These are phyloP conservation scores for Chelonus insularis DNA, from an alignment of 1,140 invertebrate species.

Conservation along the genomic window DNA sequence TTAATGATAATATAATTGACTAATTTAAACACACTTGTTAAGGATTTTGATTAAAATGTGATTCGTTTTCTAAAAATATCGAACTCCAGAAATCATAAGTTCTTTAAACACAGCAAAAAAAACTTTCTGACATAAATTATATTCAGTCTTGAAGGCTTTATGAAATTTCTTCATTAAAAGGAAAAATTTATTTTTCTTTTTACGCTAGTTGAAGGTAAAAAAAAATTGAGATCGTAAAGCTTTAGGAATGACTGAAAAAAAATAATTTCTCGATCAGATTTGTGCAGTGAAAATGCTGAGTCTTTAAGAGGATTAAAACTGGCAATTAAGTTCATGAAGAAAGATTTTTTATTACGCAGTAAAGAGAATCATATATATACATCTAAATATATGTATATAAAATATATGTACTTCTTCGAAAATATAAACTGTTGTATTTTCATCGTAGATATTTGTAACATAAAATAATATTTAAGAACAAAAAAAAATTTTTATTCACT, in stretches of 20 bases:
- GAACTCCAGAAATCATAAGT: too few relatives aligned
- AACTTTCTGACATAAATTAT: too few relatives aligned
- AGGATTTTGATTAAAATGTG: too few relatives aligned
- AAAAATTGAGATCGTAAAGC: background rate
- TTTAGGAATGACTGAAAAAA: background rate
- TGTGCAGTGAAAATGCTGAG: background rate
- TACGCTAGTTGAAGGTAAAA: background rate
- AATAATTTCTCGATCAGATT: background rate
- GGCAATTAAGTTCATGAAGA: conserved; percentile 16
- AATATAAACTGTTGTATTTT: too few relatives aligned
- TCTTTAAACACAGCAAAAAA: too few relatives aligned
- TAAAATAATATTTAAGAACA: too few relatives aligned
- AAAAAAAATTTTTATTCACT: too few relatives aligned
- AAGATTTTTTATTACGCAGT: background rate
- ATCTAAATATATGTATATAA: too few relatives aligned
- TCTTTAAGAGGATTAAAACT: conserved; percentile 23
- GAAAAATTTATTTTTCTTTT: background rate
- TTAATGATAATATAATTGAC: too few relatives aligned
- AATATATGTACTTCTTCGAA: too few relatives aligned
- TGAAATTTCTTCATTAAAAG: background rate
- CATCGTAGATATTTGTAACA: background rate
- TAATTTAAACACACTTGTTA: too few relatives aligned
- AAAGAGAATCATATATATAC: background rate
- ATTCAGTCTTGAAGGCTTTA: background rate
- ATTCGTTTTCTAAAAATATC: too few relatives aligned